These are phyloP conservation scores for Tipula vernalis DNA, from an alignment of 2,888 invertebrate species.

Conservation along the genomic window DNA sequence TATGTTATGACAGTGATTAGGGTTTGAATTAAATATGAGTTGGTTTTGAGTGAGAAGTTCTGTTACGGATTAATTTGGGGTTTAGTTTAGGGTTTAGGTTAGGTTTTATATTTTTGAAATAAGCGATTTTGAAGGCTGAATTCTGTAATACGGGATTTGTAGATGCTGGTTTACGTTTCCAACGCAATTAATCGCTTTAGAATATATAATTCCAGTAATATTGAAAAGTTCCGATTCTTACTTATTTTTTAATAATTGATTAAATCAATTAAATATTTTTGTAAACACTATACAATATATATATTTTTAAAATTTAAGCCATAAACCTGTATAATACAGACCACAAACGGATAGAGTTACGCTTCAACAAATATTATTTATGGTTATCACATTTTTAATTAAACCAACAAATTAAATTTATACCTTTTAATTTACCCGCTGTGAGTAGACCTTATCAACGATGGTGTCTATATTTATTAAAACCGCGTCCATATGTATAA, in stretches of 20 bases:
- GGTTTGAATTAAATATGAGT: too few species aligned
- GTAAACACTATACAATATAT: background rate
- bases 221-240: too few species aligned
- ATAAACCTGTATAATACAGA: background rate
- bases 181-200: too few species aligned
- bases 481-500: background rate
- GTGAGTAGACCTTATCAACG: background rate
- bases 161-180: too few species aligned
- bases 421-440: background rate
- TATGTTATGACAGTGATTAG: too few species aligned
- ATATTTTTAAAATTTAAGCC: background rate
- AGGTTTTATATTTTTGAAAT: too few species aligned
- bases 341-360: background rate
- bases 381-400: slow-evolving; percentile 4
- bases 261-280: background rate
- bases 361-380: slow-evolving; percentile 4
- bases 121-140: too few species aligned
- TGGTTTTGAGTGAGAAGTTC: too few species aligned
- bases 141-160: too few species aligned
- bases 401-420: background rate
- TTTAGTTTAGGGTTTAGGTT: too few species aligned
- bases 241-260: background rate
- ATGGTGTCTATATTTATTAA: background rate
- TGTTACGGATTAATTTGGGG: too few species aligned
- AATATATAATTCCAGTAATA: too few species aligned